Base-by-base conservation (phyloP, 2,888 invertebrate genomes). In the Phyllotreta striolata region DNA sequence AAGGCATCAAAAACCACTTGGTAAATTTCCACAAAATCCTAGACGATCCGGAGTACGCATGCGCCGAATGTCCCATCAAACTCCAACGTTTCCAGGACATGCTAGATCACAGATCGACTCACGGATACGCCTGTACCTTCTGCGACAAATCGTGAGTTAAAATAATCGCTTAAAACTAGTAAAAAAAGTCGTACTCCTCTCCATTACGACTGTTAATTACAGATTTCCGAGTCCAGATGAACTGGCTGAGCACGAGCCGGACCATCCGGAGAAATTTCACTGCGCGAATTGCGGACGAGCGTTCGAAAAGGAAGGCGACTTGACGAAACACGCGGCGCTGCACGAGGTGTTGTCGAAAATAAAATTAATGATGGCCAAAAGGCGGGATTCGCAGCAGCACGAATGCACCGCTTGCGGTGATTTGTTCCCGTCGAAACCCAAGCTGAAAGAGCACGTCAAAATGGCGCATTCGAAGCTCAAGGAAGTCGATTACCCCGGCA, bases 221-320 rank as follows among this genome's bases (percentile, higher is more conserved):
- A 64, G 64, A 24, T 64, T 64, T 60, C 7, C 56, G n/a, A 52
- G 49, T 41, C 5, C 8, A 7, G 40, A 43, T 46, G 49, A 61
- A 13, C 40, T 64, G n/a, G 12, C 41, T 6, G 34, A 44, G 7
- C 64, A 64, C 39, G 35, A 43, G 34, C 3, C 38, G 1, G 1
- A 10, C 9, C 64, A 64, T 44, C 49, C 56, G 3, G 51, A 55
- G 6, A 39, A 3, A 55, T 57, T 52, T 9, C 43, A 40, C n/a
- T 64, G 64, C 24, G n/a, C 37, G 38, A 38, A 61, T 12, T 64
- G 64, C 41, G 52, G 60, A 4, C 34, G 14, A 0, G 41, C 8
- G 9, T 64, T 64, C n/a, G 8, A 56, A 37, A 10, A 14, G 12
- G 46, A 64, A 35, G 9, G n/a, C 1, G 8, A 24, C 4, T 34